phyloP scores from a whole-genome alignment of 92 coral and sea anemone species.

The Porites lobata region DNA sequence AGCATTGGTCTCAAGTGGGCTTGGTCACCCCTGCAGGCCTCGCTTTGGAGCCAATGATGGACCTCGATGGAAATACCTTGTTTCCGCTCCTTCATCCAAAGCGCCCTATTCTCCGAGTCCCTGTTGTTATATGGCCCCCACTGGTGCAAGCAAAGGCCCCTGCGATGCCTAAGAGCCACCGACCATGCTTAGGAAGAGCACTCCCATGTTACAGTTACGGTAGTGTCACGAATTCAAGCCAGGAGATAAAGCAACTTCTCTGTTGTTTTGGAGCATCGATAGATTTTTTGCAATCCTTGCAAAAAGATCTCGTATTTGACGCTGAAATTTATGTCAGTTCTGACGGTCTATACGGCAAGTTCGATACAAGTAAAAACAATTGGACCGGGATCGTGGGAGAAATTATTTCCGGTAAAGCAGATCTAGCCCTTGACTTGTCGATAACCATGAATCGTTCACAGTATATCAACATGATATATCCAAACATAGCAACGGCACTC shows the following conservation, averaged over 20 bases:
- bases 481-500: constrained; percentile 56
- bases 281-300: constrained; percentile 62
- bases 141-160: constrained; percentile 62
- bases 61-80: constrained; percentile 32
- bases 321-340: constrained; percentile 56
- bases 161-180: neutral
- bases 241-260: neutral
- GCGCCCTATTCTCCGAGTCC: constrained; percentile 68
- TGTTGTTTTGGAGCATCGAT: constrained; percentile 76
- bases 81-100: constrained; percentile 39
- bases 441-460: constrained; percentile 34
- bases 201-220: constrained; percentile 47
- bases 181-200: constrained; percentile 54
- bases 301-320: constrained; percentile 66
- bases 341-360: constrained; percentile 67
- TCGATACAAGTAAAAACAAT: neutral
- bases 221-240: constrained; percentile 3
- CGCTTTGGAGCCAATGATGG: constrained; percentile 58
- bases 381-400: constrained; percentile 73
- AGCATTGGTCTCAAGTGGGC: constrained; percentile 57
- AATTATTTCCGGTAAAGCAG: constrained; percentile 62
- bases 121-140: constrained; percentile 60
- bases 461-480: constrained; percentile 60
- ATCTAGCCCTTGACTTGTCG: constrained; percentile 66
- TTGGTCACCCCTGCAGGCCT: constrained; percentile 63